Evolutionary conservation across 2,113 vertebrate species (phyloP), one percentile per base, ranked within the genome.

Genomic region (Sisor rabdophorus): DNA sequence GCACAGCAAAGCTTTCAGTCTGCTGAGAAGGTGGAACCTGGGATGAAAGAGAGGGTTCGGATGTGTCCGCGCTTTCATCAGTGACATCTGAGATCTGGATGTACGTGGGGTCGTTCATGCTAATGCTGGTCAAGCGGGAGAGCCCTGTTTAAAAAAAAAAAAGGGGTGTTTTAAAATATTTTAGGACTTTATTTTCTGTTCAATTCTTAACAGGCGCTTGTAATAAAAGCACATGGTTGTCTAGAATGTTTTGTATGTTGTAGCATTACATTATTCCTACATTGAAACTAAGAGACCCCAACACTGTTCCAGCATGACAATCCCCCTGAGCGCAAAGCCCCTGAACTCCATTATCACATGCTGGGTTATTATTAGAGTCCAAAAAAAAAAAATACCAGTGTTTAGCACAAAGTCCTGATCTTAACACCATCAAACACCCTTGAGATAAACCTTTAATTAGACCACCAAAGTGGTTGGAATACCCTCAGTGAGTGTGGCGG

Each of bases 401-500:
- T n/a, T n/a, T n/a, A n/a, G n/a, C n/a, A n/a, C n/a, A n/a, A n/a
- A n/a, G n/a, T n/a, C n/a, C n/a, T n/a, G n/a, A n/a, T n/a, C n/a
- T n/a, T n/a, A n/a, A n/a, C n/a, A n/a, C n/a, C n/a, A n/a, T n/a
- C n/a, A n/a, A n/a, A n/a, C n/a, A n/a, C n/a, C n/a, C n/a, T n/a
- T n/a, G n/a, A n/a, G n/a, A n/a, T n/a, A n/a, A n/a, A n/a, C n/a
- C n/a, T n/a, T n/a, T n/a, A n/a, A n/a, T n/a, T n/a, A n/a, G n/a
- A n/a, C n/a, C n/a, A n/a, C n/a, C n/a, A n/a, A n/a, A n/a, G n/a
- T 22, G 24, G 20, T 11, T 2, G 19, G 4, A 87, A 60, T 81
- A 96, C 97, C 95, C 36, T 93, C 91, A 0, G 92, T 94, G 30
- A 98, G 92, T 0, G 97, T 99, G 0, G 97, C 97, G 0, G 97